These are phyloP conservation scores for Ephialtes manifestator DNA, from an alignment of 2,888 invertebrate genomes.

Conservation along the genomic window DNA sequence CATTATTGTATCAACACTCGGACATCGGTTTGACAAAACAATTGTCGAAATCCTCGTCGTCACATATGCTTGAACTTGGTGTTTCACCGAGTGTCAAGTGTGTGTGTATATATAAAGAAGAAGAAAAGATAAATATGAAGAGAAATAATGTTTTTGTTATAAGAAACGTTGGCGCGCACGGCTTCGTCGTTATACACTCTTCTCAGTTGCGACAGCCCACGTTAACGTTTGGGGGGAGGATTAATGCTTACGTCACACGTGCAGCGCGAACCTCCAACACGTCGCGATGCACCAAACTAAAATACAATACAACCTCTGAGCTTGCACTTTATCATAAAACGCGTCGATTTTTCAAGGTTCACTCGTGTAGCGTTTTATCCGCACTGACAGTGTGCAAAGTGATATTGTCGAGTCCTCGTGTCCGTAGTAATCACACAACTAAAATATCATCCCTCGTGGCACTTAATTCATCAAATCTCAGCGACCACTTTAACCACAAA, in stretches of 20 bases:
- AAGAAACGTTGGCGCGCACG: conserved; percentile 14
- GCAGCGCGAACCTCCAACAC: conserved; percentile 50
- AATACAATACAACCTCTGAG: conserved; percentile 32
- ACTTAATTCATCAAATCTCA: conserved; percentile 3
- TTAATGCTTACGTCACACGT: conserved; percentile 66
- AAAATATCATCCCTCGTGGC: conserved; percentile 11
- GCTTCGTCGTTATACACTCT: conserved; percentile 8
- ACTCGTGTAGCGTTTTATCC: conserved; percentile 3
- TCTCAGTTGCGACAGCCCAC: conserved; percentile 57
- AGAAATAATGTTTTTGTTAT: conserved; percentile 25
- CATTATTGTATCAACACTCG: conserved; percentile 37
- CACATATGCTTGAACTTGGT: conserved; percentile 1
- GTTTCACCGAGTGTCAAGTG: conserved; percentile 14
- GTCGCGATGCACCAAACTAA: conserved; percentile 57
- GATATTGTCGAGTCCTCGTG: background rate
- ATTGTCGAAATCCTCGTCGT: conserved; percentile 58
- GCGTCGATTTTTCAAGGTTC: conserved; percentile 51
- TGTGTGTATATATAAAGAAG: background rate
- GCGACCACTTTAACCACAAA: background rate
- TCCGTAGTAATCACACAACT: background rate
- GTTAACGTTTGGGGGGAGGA: conserved; percentile 32
- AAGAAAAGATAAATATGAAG: conserved; percentile 19
- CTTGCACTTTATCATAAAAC: conserved; percentile 60
- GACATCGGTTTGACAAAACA: conserved; percentile 52
- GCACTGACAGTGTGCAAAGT: background rate